Evolutionary conservation across 1,140 invertebrate species (phyloP).

Genomic region (Halictus rubicundus): DNA sequence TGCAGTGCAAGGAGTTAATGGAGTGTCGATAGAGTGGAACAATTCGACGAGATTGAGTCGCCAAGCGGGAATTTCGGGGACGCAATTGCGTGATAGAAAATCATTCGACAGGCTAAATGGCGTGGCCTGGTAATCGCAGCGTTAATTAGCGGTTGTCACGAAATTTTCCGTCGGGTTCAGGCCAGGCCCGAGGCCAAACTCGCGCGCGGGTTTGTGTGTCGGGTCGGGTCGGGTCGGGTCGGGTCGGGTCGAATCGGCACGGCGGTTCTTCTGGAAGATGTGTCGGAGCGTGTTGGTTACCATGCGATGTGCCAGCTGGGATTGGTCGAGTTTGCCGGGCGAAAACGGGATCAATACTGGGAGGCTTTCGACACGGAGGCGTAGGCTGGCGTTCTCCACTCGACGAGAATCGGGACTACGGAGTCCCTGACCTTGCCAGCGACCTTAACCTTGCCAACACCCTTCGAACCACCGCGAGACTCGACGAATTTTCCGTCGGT

Average conservation of each 20-base stretch:
- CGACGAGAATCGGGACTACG: constrained; percentile 62
- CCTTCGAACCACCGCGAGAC: constrained; percentile 38
- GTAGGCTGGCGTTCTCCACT: constrained; percentile 61
- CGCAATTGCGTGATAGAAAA: neutral
- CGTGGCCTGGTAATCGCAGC: neutral
- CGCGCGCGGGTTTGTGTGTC: neutral
- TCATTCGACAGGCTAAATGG: constrained; percentile 6
- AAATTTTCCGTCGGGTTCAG: constrained; percentile 12
- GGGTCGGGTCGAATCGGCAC: neutral
- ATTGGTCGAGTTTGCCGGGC: constrained; percentile 66
- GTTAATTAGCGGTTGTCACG: constrained; percentile 44
- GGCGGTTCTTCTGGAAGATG: constrained; percentile 46
- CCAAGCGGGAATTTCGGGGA: no score
- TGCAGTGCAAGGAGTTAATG: no score
- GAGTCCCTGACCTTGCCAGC: constrained; percentile 66
- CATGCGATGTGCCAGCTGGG: constrained; percentile 53
- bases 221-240: neutral
- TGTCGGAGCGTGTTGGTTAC: constrained; percentile 59
- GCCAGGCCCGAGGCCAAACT: neutral
- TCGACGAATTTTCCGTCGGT: neutral
- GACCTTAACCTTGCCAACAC: constrained; percentile 57
- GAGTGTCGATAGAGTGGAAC: no score
- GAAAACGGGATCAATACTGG: constrained; percentile 72
- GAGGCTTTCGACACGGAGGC: constrained; percentile 65
- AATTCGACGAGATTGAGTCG: no score